Evolutionary conservation across 2,113 vertebrate genomes (phyloP).

Genomic region (Epinephelus fuscoguttatus): DNA sequence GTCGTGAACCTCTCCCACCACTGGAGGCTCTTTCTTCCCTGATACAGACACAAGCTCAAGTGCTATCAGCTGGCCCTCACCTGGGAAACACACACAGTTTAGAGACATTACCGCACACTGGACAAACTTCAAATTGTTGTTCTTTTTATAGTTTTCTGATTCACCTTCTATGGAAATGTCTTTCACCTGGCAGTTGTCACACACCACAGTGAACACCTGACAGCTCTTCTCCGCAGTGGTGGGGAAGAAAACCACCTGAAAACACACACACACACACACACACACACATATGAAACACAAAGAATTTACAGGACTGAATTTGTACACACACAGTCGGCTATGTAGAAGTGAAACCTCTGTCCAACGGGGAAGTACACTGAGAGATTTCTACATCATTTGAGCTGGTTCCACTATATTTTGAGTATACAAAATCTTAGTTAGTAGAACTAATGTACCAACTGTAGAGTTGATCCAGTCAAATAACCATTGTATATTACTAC

Average conservation of each 20-base stretch:
- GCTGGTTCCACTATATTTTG: neutral
- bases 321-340: neutral
- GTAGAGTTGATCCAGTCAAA: neutral
- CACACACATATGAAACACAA: neutral
- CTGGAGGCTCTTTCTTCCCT: slow-evolving; percentile 80
- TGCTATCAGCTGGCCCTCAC: slow-evolving; percentile 87
- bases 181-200: slow-evolving; percentile 91
- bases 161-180: slow-evolving; percentile 90
- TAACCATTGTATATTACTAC: neutral
- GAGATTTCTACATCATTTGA: neutral
- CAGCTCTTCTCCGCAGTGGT: slow-evolving; percentile 74
- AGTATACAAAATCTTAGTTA: neutral
- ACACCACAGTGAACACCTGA: slow-evolving; percentile 86
- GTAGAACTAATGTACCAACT: neutral
- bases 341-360: neutral
- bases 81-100: slow-evolving; percentile 73
- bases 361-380: neutral
- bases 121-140: neutral
- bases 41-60: slow-evolving; percentile 87
- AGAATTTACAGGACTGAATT: neutral
- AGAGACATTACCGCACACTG: neutral
- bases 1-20: slow-evolving; percentile 84
- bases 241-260: slow-evolving; percentile 92
- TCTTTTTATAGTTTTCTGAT: neutral
- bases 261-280: slow-evolving; percentile 26